phyloP scores from a whole-genome alignment of 2,888 invertebrate species.

The Acrobasis repandana region DNA sequence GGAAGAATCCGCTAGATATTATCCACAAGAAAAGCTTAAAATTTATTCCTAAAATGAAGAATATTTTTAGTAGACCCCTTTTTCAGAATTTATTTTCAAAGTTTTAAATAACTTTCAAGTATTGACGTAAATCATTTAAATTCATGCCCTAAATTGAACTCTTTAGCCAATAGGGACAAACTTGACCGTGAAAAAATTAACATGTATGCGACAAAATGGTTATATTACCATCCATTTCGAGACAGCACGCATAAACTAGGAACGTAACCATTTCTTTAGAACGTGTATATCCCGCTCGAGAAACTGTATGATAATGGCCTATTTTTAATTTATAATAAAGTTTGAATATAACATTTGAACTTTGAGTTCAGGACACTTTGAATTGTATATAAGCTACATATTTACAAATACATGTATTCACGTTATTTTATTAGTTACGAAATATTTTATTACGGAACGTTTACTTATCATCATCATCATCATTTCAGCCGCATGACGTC shows the following conservation, averaged over 20 bases:
- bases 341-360: neutral
- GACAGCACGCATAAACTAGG: constrained; percentile 16
- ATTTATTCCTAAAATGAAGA: too few relatives aligned
- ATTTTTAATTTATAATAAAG: constrained; percentile 22
- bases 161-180: neutral
- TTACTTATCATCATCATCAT: too few relatives aligned
- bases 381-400: constrained; percentile 19
- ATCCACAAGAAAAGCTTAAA: too few relatives aligned
- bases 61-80: too few relatives aligned
- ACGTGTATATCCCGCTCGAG: neutral
- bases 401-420: too few relatives aligned
- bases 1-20: too few relatives aligned
- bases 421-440: too few relatives aligned
- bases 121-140: neutral
- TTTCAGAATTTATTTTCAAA: neutral
- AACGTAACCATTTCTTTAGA: constrained; percentile 10
- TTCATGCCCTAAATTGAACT: neutral
- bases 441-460: neutral
- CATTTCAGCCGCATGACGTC: too few relatives aligned
- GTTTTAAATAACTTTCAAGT: neutral
- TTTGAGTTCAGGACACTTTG: constrained; percentile 16
- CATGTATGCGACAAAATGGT: neutral
- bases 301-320: constrained; percentile 10
- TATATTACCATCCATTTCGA: constrained; percentile 15
- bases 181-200: constrained; percentile 10